Conservation (phyloP, 2,797 vertebrate species). For the Esox lucius region DNA sequence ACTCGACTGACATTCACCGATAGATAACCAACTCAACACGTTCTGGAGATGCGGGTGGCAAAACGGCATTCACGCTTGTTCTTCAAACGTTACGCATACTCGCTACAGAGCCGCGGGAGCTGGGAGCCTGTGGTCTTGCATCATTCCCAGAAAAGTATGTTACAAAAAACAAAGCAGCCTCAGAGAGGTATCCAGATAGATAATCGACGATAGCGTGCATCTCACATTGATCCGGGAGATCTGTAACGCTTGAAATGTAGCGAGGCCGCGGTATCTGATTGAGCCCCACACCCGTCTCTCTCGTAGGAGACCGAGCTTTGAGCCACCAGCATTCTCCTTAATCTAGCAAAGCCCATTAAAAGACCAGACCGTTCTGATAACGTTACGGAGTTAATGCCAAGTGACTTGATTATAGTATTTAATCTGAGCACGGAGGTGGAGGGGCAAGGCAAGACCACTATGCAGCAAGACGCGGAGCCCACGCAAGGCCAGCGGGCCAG, state of each 20-base stretch:
- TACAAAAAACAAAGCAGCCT: background rate
- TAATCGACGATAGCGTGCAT: slow-evolving; percentile 35
- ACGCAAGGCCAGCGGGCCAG: background rate
- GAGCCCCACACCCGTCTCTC: slow-evolving; percentile 30
- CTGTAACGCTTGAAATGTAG: slow-evolving; percentile 21
- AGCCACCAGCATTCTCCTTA: slow-evolving; percentile 48
- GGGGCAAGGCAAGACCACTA: slow-evolving; percentile 24
- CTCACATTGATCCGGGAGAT: slow-evolving; percentile 12
- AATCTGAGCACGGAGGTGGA: slow-evolving; percentile 50
- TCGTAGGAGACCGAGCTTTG: slow-evolving; percentile 21
- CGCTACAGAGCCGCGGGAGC: background rate
- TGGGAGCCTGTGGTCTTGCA: background rate
- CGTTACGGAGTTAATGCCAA: slow-evolving; percentile 58
- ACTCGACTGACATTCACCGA: too few relatives aligned
- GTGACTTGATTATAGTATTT: slow-evolving; percentile 65
- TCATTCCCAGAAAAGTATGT: background rate
- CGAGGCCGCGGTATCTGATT: slow-evolving; percentile 37
- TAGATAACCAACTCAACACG: too few relatives aligned
- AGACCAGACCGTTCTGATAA: slow-evolving; percentile 53
- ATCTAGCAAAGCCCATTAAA: slow-evolving; percentile 57
- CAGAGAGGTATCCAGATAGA: background rate
- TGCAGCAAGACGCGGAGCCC: slow-evolving; percentile 8
- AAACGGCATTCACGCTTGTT: too few relatives aligned
- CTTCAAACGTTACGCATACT: background rate
- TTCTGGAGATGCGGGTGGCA: too few relatives aligned